Percentiles rank a stretch among this genome's conserved stretches.
Evolutionary conservation across 1,140 invertebrate species (phyloP).

Genomic region (Eulimnadia texana): DNA sequence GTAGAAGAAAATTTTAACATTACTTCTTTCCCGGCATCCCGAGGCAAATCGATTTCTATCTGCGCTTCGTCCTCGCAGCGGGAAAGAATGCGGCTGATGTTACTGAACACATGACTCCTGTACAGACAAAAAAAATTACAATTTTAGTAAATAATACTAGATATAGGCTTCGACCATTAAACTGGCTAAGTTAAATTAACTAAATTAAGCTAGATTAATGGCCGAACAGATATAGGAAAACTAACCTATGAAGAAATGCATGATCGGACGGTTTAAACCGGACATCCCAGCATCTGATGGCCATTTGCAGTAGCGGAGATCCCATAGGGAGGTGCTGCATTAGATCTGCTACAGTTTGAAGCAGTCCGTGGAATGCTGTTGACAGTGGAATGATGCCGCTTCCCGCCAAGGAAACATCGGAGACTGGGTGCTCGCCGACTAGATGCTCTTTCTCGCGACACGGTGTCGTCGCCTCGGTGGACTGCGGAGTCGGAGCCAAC

Average conservation of each 20-base stretch:
- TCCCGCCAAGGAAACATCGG: slow-evolving; percentile 62
- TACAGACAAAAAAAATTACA: slow-evolving; percentile 15
- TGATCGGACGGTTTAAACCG: slow-evolving; percentile 77
- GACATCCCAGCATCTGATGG: slow-evolving; percentile 83
- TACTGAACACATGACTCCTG: slow-evolving; percentile 82
- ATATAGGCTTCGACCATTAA: too few relatives aligned
- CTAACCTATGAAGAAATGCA: slow-evolving; percentile 74
- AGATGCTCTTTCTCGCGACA: slow-evolving; percentile 24
- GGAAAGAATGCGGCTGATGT: slow-evolving; percentile 89
- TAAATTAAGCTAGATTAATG: too few relatives aligned
- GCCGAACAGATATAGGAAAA: too few relatives aligned
- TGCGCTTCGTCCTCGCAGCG: slow-evolving; percentile 63
- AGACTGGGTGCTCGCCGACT: slow-evolving; percentile 63
- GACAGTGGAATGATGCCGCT: slow-evolving; percentile 63
- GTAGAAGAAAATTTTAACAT: slow-evolving; percentile 27
- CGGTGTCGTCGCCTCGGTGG: slow-evolving; percentile 21
- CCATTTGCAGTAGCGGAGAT: slow-evolving; percentile 76
- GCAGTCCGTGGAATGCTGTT: slow-evolving; percentile 66
- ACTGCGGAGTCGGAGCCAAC: slow-evolving; percentile 37
- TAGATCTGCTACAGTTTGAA: slow-evolving; percentile 82
- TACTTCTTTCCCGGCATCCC: not conserved
- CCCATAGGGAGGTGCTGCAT: slow-evolving; percentile 79
- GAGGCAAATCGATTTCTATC: not conserved
- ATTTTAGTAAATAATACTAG: not conserved
- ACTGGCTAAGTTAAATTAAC: too few relatives aligned